Evolutionary conservation across 2,797 vertebrate genomes (phyloP), one percentile per base, ranked within the genome.

Genomic region (Hydrophis major): DNA sequence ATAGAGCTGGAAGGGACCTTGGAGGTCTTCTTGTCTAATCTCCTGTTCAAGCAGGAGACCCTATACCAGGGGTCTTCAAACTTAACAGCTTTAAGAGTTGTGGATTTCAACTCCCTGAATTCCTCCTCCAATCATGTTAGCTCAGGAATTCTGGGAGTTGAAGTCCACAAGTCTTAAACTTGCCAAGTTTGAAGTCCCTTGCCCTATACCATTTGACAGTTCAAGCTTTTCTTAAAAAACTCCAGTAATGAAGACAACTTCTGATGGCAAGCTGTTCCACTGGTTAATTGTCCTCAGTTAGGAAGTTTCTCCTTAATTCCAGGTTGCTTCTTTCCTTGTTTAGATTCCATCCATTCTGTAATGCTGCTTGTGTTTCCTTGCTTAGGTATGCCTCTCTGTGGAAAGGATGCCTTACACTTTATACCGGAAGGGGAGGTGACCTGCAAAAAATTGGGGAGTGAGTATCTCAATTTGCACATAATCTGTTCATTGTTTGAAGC

Each of bases 401-500:
- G 99, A 99, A 99, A 97, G 99, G 99, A 78, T 99, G 99, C 93
- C 97, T 99, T 96, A 99, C 99, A 0, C 97, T 99, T 88, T 99
- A 99, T 97, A 99, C 99, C 57, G 99, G 99, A 95, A 98, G 99
- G 97, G 99, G 99, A 94, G 99, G 99, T 47, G 99, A 99, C 95
- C 98, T 99, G 91, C 99, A 99, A 95, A 99, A 99, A 97, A 99
- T 99, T 89, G 99, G 99, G 95, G 99, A 99, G 99, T 99, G 97
- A 99, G 99, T 99, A 97, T 94, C 92, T 59, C 0, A 11, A 42
- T 69, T 86, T 91, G 37, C 55, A 0, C 32, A 4, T 25, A 78
- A 28, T 0, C 57, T 27, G 59, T 91, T 42, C 0, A 0, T 32
- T 87, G 14, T 20, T 42, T 50, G 28, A 13, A 18, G 14, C 74